These are phyloP conservation scores for Mesochorus sp. DNA, from an alignment of 2,888 invertebrate species.

Conservation along the genomic window DNA sequence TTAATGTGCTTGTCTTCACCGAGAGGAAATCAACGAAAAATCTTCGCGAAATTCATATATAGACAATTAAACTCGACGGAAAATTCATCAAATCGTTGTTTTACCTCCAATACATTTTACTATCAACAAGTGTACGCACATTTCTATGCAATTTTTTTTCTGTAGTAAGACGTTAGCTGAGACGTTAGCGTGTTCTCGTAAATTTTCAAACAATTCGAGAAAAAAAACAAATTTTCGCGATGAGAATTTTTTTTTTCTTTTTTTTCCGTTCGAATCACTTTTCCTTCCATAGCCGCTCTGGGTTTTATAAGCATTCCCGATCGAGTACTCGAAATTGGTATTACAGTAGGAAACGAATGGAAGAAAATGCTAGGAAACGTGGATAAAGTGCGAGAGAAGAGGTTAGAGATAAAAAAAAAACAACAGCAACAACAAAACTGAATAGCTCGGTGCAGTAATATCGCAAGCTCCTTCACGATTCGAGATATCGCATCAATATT, in stretches of 20 bases:
- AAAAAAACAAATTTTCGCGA: too few species aligned
- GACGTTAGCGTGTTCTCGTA: too few species aligned
- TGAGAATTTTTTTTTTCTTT: not conserved
- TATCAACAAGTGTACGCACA: too few species aligned
- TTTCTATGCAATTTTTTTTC: too few species aligned
- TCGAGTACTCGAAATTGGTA: not conserved
- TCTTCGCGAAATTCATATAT: too few species aligned
- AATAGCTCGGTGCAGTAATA: not conserved
- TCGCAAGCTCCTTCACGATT: constrained; percentile 30
- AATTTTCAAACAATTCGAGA: too few species aligned
- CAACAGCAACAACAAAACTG: not conserved
- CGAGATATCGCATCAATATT: constrained; percentile 47
- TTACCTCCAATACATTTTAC: too few species aligned
- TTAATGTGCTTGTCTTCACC: too few species aligned
- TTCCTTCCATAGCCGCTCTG: not conserved
- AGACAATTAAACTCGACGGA: too few species aligned
- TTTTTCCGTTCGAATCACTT: not conserved
- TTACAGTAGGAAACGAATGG: not conserved
- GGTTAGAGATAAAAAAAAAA: not conserved
- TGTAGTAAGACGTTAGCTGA: too few species aligned
- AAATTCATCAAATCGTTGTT: too few species aligned
- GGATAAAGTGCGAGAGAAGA: constrained; percentile 31
- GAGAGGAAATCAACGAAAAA: too few species aligned
- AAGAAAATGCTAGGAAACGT: constrained; percentile 10
- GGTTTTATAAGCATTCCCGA: constrained; percentile 4